phyloP scores from a whole-genome alignment of 2,888 invertebrate species.

The Aricia artaxerxes region DNA sequence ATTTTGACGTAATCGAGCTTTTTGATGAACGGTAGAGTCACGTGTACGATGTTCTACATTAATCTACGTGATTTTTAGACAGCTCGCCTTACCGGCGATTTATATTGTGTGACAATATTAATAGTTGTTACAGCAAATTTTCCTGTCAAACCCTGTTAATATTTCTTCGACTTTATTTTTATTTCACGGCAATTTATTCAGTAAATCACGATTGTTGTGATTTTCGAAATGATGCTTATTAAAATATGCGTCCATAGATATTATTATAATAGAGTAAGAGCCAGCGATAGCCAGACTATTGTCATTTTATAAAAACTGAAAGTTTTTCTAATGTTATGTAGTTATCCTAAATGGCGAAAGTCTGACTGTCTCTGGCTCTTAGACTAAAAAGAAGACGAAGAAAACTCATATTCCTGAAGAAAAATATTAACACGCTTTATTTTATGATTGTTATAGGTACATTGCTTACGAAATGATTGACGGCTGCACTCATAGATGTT shows the following conservation, averaged over 20 bases:
- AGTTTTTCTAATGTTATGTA: too few species aligned
- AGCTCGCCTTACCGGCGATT: background rate
- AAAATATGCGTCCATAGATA: background rate
- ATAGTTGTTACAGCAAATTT: background rate
- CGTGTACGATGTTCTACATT: background rate
- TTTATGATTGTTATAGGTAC: background rate
- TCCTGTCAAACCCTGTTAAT: background rate
- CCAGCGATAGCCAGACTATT: too few species aligned
- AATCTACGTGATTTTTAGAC: background rate
- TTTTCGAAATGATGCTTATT: background rate
- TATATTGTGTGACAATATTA: constrained; percentile 2
- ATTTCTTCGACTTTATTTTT: constrained; percentile 6
- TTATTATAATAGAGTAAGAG: background rate
- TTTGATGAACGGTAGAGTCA: background rate
- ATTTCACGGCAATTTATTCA: background rate
- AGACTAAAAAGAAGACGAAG: background rate
- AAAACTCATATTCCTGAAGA: background rate
- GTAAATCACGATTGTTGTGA: background rate
- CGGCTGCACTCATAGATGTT: too few species aligned
- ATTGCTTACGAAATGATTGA: background rate
- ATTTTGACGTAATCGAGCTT: background rate
- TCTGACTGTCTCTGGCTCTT: too few species aligned
- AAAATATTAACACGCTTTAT: background rate
- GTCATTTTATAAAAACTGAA: too few species aligned
- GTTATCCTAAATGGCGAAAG: too few species aligned